Conservation (phyloP, 2,888 invertebrate genomes). For the Brenthis daphne region DNA sequence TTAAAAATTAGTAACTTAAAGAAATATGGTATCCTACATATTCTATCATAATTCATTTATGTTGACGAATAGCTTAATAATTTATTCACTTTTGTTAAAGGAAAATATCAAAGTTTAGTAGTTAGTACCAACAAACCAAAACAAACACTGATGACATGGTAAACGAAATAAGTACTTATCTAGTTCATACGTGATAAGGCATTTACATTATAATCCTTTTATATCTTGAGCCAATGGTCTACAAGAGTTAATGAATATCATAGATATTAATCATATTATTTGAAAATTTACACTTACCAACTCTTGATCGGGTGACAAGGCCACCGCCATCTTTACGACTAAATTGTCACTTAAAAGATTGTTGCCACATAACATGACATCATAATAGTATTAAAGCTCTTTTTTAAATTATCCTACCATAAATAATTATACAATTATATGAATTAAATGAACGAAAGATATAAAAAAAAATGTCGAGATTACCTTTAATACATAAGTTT, state of each 20-base stretch:
- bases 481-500: no score
- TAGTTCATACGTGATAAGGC: neutral
- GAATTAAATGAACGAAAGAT: no score
- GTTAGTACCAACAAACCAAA: constrained; percentile 62
- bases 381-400: no score
- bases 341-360: constrained; percentile 19
- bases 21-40: no score
- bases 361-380: neutral
- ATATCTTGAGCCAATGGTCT: neutral
- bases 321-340: constrained; percentile 84
- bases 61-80: no score
- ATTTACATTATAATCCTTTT: neutral
- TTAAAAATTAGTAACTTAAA: no score
- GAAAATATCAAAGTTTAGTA: constrained; percentile 32
- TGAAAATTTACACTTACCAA: constrained; percentile 82
- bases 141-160: constrained; percentile 80
- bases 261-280: constrained; percentile 38
- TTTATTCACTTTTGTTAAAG: no score
- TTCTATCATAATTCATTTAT: no score
- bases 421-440: no score
- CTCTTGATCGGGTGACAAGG: constrained; percentile 89
- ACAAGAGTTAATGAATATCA: neutral
- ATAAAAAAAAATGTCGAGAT: no score
- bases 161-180: constrained; percentile 47
- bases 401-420: no score